Base-by-base conservation (phyloP, 2,888 invertebrate genomes). In the Drosophila melanocephala region DNA sequence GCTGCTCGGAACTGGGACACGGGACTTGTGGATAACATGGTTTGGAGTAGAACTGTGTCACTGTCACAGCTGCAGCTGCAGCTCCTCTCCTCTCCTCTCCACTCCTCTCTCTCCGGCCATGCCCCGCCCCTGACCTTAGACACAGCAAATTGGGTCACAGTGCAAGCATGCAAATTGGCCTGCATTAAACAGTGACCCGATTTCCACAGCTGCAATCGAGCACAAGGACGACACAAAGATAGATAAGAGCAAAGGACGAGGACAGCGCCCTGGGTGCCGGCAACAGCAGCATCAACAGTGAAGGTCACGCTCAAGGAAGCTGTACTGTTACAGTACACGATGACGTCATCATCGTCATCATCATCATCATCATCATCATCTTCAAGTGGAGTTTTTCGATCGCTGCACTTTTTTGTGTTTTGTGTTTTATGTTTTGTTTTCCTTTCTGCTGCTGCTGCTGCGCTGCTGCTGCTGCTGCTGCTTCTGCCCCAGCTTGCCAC, bases 131-230 rank as follows among this genome's bases (percentile, higher is more conserved):
- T 77, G 80, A 67, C 75, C 68, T 66, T 50, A 44, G 26, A 26
- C 57, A 53, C 44, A 42, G n/a, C 28, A 30, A 81, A 82, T 81
- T 75, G 67, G 83, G 83, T 82, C 83, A 81, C 47, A 61, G 44
- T 58, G 55, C 56, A 61, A 28, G 65, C 68, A 81, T 79, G 79
- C 79, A 79, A 79, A 79, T 81, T 68, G 78, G 51, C 64, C 69
- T 52, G 65, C 44, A 73, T 42, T 51, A 53, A 30, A 51, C 37
- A 37, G 19, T 80, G 79, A 79, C 79, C 79, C 57, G 63, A 53
- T 81, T 79, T 57, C 37, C 52, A 14, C 67, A 32, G 47, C 2
- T 47, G 55, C 52, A 66, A 52, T 51, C 16, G 53, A 63, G 47
- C 26, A 53, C 35, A 61, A 65, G 52, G 44, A 63, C 53, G 53